Evolutionary conservation across 2,888 invertebrate genomes (phyloP).

Genomic region (Drosophila subquinaria): DNA sequence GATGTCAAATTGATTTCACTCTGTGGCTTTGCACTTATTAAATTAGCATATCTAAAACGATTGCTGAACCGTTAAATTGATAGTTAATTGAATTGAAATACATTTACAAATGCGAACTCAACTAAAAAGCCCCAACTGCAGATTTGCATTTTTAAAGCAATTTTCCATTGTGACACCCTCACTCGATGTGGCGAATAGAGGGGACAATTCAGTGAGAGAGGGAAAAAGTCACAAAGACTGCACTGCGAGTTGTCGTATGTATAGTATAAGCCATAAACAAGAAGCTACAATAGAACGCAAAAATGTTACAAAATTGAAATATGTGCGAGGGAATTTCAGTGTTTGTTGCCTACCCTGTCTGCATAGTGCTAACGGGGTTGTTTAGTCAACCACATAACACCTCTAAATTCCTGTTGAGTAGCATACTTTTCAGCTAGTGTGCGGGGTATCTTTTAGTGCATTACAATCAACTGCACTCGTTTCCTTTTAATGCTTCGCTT

Average conservation of each 20-base stretch:
- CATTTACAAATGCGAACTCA: slow-evolving; percentile 24
- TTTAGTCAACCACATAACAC: not conserved
- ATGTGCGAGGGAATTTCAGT: slow-evolving; percentile 45
- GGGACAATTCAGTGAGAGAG: not conserved
- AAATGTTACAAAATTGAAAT: slow-evolving; percentile 50
- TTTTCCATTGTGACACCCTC: slow-evolving; percentile 41
- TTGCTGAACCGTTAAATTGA: slow-evolving; percentile 29
- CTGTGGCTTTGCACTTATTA: slow-evolving; percentile 29
- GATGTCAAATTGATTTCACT: slow-evolving; percentile 52
- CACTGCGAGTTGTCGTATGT: slow-evolving; percentile 1
- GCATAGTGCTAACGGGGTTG: not conserved
- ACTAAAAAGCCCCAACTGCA: slow-evolving; percentile 3
- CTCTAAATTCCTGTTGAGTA: not conserved
- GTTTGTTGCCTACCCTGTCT: slow-evolving; percentile 35
- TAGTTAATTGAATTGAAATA: slow-evolving; percentile 47
- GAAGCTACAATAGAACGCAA: slow-evolving; percentile 23
- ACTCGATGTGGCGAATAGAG: not conserved
- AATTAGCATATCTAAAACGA: slow-evolving; percentile 32
- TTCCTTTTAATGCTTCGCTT: slow-evolving; percentile 17
- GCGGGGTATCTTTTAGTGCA: slow-evolving; percentile 6
- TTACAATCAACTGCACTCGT: not conserved
- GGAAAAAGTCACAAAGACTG: slow-evolving; percentile 28
- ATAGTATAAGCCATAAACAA: slow-evolving; percentile 23
- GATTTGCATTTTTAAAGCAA: slow-evolving; percentile 71
- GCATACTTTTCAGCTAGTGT: slow-evolving; percentile 2